Base-by-base conservation (phyloP, 2,113 vertebrate species). In the Brevimyrus niger region DNA sequence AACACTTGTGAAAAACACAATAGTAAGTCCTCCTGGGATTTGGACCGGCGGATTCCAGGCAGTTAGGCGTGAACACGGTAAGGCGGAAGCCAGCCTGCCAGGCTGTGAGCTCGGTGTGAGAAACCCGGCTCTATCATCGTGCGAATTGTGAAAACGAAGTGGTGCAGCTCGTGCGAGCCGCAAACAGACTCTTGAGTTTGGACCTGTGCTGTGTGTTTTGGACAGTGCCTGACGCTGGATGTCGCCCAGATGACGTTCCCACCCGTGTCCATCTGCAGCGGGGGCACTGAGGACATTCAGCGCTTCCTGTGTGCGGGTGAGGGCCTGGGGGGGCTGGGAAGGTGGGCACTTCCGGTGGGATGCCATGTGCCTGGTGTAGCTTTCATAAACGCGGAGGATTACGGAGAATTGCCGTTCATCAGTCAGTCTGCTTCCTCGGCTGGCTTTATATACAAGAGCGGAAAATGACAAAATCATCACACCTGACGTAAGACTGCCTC, bases 251-350 rank as follows among this genome's bases (percentile, higher is more conserved):
- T 99, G 97, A 91, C 92, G 44, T 98, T 96, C 92, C 98, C 98
- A 0, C 94, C 97, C 0, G 89, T 84, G 0, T 95, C 95, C 3
- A 95, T 98, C 92, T 99, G 98, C 76, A 9, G 92, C 0, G 95
- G 91, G 0, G 97, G 98, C 1, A 98, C 97, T 0, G 96, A 96
- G 86, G 95, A 95, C 91, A 95, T 99, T 89, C 97, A 99, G 91
- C 96, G 94, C 89, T 99, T 97, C 93, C 95, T 99, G 31, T 99
- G 98, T 91, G 91, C 90, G 83, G 97, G 98, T 99, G 92, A 94
- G 89, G 15, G 2, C 35, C 3, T 8, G 69, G 42, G n/a, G 61
- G 9, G 58, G 53, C 31, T 19, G 27, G 19, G 0, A 10, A 2
- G 46, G 17, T 21, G 61, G n/a, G 27, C 11, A 7, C 3, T 10